Evolutionary conservation across 2,113 vertebrate genomes (phyloP), one percentile per base, ranked within the genome.

Genomic region (Podilymbus podiceps): DNA sequence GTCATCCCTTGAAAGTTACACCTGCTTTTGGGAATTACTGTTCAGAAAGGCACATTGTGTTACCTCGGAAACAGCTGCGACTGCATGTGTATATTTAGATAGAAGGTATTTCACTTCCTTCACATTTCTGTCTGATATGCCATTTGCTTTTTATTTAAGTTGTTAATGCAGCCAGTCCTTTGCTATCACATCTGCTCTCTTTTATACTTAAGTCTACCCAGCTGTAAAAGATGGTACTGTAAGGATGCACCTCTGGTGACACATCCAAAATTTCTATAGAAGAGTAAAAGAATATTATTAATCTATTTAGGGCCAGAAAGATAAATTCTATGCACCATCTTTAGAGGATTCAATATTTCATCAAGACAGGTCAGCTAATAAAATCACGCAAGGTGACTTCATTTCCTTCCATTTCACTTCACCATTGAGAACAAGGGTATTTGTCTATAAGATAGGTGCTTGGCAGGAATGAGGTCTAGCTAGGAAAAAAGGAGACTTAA

Each of bases 81-180:
- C 76, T 68, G 83, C 83, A 75, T 85, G 80, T 92, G 53, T 95
- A 95, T 95, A 96, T 97, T 96, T 96, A 92, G 92, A 83, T 76
- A 42, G 91, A 89, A 95, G 71, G 91, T 93, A 79, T 95, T 95
- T 95, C 50, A 42, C 74, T 92, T 94, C 66, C 77, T 94, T 82
- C 62, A 91, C 62, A 83, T 92, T 94, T 91, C 89, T 94, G 53
- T 58, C 69, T 91, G 78, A 94, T 91, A 73, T 63, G 46, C 22
- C 77, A 80, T 95, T 97, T 96, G 76, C 66, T 93, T 96, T 92
- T 77, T 68, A 53, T 91, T 95, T 94, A 95, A 95, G n/a, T 50
- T 83, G 53, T 35, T 92, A 92, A 95, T 85, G 46, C 62, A 85
- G 56, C 69, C 71, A 91, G 84, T 87, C 33, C 53, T 92, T 89